These are phyloP conservation scores for Isotomurus palustris DNA, from an alignment of 2,888 invertebrate species.

Conservation along the genomic window DNA sequence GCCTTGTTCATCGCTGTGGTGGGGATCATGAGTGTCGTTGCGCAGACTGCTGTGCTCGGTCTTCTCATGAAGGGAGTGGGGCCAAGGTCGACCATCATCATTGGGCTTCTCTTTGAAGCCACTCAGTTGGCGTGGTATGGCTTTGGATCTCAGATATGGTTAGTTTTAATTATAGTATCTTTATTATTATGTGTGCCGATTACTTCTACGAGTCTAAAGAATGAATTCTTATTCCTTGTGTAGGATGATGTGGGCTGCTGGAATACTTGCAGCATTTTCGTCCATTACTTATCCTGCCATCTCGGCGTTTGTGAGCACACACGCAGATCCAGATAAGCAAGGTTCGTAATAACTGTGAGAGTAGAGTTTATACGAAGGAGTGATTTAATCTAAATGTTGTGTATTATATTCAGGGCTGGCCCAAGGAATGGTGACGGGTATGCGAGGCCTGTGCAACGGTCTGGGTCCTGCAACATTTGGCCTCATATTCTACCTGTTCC, in stretches of 20 bases:
- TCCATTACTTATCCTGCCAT: slow-evolving; percentile 98
- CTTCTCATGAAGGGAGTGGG: slow-evolving; percentile 81
- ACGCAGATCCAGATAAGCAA: slow-evolving; percentile 96
- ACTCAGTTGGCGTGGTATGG: slow-evolving; percentile 96
- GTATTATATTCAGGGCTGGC: slow-evolving; percentile 61
- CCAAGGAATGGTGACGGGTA: slow-evolving; percentile 98
- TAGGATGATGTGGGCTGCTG: slow-evolving; percentile 99
- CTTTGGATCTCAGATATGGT: slow-evolving; percentile 92
- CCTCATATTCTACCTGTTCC: slow-evolving; percentile 95
- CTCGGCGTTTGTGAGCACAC: slow-evolving; percentile 95
- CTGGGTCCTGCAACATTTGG: slow-evolving; percentile 98
- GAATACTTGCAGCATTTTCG: slow-evolving; percentile 89
- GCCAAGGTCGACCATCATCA: slow-evolving; percentile 93
- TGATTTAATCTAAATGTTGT: background rate
- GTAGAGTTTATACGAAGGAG: no score
- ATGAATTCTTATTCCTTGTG: slow-evolving; percentile 13
- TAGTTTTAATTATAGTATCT: slow-evolving; percentile 46
- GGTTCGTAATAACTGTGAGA: slow-evolving; percentile 54
- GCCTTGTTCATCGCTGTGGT: slow-evolving; percentile 87
- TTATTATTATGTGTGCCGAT: background rate
- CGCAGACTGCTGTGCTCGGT: slow-evolving; percentile 74
- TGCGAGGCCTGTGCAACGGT: slow-evolving; percentile 95
- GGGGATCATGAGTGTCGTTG: slow-evolving; percentile 69
- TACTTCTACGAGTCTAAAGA: background rate
- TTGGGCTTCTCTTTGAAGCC: slow-evolving; percentile 94